Evolutionary conservation across 2,888 invertebrate species (phyloP).

Genomic region (Polyommatus iphigenia): DNA sequence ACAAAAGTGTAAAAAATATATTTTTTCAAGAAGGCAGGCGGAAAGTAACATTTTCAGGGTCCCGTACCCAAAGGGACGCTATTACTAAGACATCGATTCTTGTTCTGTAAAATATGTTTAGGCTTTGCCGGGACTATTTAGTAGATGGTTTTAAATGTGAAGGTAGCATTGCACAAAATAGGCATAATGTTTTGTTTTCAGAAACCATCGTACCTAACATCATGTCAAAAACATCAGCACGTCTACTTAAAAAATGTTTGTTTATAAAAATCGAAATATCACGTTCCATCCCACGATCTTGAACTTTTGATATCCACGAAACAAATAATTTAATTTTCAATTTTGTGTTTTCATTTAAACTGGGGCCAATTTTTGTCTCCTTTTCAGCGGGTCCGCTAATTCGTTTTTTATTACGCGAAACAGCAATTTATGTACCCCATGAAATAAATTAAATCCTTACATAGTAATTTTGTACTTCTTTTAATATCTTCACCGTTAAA

Average conservation of each 20-base stretch:
- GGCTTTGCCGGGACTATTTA: no score
- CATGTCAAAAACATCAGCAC: not conserved
- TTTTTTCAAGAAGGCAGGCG: not conserved
- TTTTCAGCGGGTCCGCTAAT: constrained; percentile 53
- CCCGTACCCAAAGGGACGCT: no score
- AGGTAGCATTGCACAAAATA: no score
- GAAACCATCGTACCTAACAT: no score
- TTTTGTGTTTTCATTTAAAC: constrained; percentile 6
- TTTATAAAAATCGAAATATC: not conserved
- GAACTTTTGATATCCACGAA: not conserved
- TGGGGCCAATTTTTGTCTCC: not conserved
- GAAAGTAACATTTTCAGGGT: no score
- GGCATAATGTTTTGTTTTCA: no score
- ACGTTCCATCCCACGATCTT: not conserved
- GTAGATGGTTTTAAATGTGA: no score
- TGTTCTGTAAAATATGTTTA: no score
- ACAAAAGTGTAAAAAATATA: constrained; percentile 26
- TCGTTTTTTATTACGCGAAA: constrained; percentile 62
- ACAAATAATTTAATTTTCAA: constrained; percentile 23
- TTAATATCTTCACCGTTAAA: constrained; percentile 25
- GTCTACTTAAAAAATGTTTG: not conserved
- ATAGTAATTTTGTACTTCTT: constrained; percentile 6
- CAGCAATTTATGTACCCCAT: constrained; percentile 41
- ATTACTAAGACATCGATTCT: no score
- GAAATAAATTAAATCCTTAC: constrained; percentile 52